These are phyloP conservation scores for Pterophyllum scalare DNA, from an alignment of 2,113 vertebrate species.

Conservation along the genomic window DNA sequence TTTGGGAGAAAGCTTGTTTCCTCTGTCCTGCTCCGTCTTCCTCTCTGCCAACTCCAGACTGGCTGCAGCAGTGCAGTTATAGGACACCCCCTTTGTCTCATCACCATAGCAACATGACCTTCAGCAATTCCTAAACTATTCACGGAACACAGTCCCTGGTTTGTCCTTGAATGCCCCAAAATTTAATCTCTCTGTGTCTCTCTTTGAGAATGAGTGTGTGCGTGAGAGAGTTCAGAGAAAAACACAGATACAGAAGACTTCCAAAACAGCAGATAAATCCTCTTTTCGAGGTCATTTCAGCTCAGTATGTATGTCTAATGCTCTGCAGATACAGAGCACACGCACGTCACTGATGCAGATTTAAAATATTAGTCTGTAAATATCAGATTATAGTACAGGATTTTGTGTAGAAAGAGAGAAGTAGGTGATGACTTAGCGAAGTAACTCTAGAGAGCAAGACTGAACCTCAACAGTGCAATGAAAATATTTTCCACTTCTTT, in stretches of 20 bases:
- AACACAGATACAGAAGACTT: not conserved
- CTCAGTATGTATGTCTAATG: not conserved
- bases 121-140: conserved; percentile 37
- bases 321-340: not conserved
- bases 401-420: not conserved
- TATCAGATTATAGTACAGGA: not conserved
- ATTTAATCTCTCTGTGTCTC: conserved; percentile 8
- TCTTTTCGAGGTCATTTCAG: conserved; percentile 2
- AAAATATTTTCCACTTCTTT: not conserved
- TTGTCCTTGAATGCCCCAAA: conserved; percentile 52
- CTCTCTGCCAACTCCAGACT: conserved; percentile 5
- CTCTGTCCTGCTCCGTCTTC: conserved; percentile 7
- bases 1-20: conserved; percentile 2
- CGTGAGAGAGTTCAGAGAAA: not conserved
- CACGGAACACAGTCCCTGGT: conserved; percentile 31
- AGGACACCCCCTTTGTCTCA: not conserved
- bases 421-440: not conserved
- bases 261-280: conserved; percentile 48
- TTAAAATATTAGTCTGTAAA: not conserved
- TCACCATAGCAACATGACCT: conserved; percentile 48
- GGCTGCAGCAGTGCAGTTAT: conserved; percentile 1
- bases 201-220: not conserved
- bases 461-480: not conserved
- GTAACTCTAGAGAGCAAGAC: not conserved
- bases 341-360: not conserved